phyloP scores from a whole-genome alignment of 35 echinoderm and acorn worm species.

The Lytechinus pictus region DNA sequence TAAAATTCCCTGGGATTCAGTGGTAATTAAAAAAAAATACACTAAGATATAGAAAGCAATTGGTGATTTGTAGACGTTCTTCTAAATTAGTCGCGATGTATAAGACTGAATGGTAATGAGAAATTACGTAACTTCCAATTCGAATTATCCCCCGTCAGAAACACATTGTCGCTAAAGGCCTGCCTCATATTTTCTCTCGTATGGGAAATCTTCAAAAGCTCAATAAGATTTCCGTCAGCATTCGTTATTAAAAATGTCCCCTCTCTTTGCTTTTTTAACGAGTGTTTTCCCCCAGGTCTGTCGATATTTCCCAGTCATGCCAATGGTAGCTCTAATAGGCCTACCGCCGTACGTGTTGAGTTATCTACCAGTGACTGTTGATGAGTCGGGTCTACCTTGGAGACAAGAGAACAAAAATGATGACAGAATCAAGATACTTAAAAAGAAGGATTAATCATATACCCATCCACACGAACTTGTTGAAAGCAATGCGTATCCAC shows the following conservation, averaged over 20 bases:
- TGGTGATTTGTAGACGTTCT: no score
- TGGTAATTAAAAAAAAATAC: no score
- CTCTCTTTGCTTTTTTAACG: not conserved
- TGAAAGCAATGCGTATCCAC: slow-evolving; percentile 21
- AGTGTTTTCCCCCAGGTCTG: not conserved
- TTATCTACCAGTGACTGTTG: not conserved
- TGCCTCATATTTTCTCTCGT: not conserved
- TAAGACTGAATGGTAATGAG: no score
- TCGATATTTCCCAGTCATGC: not conserved
- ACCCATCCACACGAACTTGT: not conserved
- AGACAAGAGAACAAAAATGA: not conserved
- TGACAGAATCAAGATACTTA: not conserved
- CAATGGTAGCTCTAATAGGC: not conserved
- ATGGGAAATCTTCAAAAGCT: not conserved
- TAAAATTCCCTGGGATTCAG: no score
- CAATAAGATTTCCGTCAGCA: not conserved
- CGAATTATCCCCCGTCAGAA: no score
- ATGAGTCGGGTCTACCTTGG: not conserved
- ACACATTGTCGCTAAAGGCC: no score
- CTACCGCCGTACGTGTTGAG: slow-evolving; percentile 30
- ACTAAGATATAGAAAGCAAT: no score
- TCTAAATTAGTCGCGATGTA: no score
- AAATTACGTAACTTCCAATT: no score
- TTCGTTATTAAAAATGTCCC: not conserved
- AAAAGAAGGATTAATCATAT: not conserved